These are phyloP conservation scores for Aphis craccivora DNA, from an alignment of 1,140 invertebrate genomes.

Conservation along the genomic window DNA sequence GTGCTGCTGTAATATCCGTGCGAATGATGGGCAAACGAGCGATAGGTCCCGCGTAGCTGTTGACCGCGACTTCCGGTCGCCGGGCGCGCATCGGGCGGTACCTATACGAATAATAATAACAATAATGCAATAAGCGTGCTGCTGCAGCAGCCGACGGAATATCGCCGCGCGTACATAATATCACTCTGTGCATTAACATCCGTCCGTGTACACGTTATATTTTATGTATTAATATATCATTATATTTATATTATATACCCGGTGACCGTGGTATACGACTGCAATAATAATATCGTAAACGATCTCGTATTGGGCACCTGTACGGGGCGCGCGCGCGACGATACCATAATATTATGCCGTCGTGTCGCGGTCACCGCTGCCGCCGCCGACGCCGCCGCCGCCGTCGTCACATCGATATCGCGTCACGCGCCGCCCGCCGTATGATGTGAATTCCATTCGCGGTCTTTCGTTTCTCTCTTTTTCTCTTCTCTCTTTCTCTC, in stretches of 20 bases:
- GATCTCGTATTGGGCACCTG: neutral
- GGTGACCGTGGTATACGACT: neutral
- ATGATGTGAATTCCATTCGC: neutral
- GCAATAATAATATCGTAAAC: neutral
- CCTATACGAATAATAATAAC: neutral
- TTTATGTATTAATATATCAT: neutral
- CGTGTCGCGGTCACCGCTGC: conserved; percentile 8
- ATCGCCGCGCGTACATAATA: neutral
- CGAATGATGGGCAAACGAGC: neutral
- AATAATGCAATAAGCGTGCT: conserved; percentile 1
- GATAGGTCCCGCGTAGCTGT: neutral
- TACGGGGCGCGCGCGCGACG: neutral
- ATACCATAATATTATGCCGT: conserved; percentile 19
- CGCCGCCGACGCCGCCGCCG: neutral
- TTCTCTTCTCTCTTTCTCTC: neutral
- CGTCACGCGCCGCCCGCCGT: neutral
- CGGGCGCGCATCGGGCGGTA: neutral
- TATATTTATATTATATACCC: neutral
- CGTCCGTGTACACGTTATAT: no score
- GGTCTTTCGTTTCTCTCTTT: neutral
- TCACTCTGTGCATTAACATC: no score
- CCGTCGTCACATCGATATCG: neutral
- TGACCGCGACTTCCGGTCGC: neutral
- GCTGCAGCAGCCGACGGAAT: neutral
- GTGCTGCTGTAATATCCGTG: neutral